Base-by-base conservation (phyloP, 1,140 invertebrate genomes). In the Paraescarpia echinospica region DNA sequence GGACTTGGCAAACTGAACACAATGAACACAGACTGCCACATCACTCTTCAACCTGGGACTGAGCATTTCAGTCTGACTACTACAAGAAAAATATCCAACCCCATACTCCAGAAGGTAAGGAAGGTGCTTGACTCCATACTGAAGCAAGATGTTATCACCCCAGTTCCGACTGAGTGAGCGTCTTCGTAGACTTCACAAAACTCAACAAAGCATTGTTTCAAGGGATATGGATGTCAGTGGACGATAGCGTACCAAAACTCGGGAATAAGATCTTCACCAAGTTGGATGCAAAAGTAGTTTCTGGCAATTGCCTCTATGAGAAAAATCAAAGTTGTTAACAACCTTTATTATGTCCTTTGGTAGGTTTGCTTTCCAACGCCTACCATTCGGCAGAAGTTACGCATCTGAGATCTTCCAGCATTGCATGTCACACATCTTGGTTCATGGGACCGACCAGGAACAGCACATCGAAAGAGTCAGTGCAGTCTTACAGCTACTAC, bases 291-390 rank as follows among this genome's bases (percentile, higher is more conserved):
- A 93, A 92, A 51, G 77, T 51, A 94, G 94, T 34, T 94, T 93
- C 91, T 94, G 89, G 77, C 94, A 94, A 94, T 89, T 94, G 51
- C 93, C 94, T 31, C 92, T 94, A 22, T 77, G 92, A 5, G 31
- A 48, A 22, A 9, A 48, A n/a, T 92, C 22, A 12, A 92, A 89
- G n/a, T 34, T 92, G 27, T 93, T 95, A 4, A 95, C 94, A 90
- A 94, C 94, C 4, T 95, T 94, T 88, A 89, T 92, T 12, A 94
- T 92, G 33, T 92, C 94, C 34, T 34, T 89, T 4, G 94, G 94
- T 9, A 33, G 94, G 31, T 92, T 91, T 51, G 31, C 91, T 8
- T 94, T 93, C 59, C 94, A 94, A 34, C 48, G 93, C 27, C 89
- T 94, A 27, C 89, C 92, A n/a, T 94, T 94, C 59, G 94, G 94